phyloP scores from a whole-genome alignment of 2,113 vertebrate genomes.

The Romanogobio albipinnatus region DNA sequence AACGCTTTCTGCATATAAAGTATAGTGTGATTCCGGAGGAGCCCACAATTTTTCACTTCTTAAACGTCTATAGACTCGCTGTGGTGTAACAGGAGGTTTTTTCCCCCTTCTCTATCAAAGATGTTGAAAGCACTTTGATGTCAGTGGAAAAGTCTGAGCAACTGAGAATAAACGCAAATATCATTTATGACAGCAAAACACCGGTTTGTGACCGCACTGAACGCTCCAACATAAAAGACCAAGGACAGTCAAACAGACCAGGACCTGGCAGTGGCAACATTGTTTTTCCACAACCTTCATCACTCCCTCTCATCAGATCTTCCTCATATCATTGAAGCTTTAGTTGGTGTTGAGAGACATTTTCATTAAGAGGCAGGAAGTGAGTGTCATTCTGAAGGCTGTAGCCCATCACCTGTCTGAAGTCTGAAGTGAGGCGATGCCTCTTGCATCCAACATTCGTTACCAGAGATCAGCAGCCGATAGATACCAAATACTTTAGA shows the following conservation, averaged over 20 bases:
- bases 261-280: constrained; percentile 16
- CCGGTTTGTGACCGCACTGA: constrained; percentile 38
- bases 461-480: neutral
- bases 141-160: neutral
- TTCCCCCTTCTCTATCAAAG: neutral
- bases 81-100: neutral
- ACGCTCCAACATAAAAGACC: constrained; percentile 53
- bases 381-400: neutral
- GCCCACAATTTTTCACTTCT: neutral
- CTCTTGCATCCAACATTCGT: no score
- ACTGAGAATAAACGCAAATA: neutral
- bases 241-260: constrained; percentile 28
- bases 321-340: neutral
- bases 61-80: neutral
- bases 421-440: neutral
- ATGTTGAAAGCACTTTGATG: neutral
- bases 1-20: neutral
- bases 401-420: neutral
- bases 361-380: constrained; percentile 1
- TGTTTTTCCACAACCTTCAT: constrained; percentile 58
- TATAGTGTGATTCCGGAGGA: neutral
- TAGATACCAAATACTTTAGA: neutral
- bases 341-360: neutral
- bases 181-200: neutral
- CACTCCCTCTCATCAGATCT: constrained; percentile 57